Evolutionary conservation across 2,888 invertebrate species (phyloP), one percentile per base, ranked within the genome.

Genomic region (Agrochola circellaris): DNA sequence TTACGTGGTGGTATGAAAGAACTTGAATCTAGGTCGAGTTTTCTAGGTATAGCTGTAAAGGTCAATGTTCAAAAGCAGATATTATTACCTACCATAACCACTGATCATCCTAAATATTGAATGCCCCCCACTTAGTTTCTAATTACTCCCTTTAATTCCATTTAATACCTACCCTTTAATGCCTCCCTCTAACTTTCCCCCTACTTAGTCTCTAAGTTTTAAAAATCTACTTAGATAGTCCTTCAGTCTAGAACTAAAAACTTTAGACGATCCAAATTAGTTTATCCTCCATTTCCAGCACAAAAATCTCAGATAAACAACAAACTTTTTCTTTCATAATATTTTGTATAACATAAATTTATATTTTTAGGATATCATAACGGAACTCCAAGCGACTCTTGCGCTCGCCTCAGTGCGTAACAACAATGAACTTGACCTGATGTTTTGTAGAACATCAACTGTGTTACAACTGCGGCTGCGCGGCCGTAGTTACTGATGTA

Each of bases 341-440:
- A 48, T 75, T 74, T 82, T 48, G 20, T 34, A 51, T 26, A 38
- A 13, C n/a, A 58, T 34, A 61, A 67, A 54, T 26, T n/a, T n/a
- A 38, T 51, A 67, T 68, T 68, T 75, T 69, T 65, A 26, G 34
- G 20, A 17, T 51, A 60, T 54, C 58, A 42, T 61, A 48, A 66
- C 76, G 66, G 66, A 72, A 69, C 73, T 66, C 58, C n/a, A 38
- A 79, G 64, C 42, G 54, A 51, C 69, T 86, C 64, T 73, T 64
- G 26, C 83, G 38, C 26, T 66, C 51, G 13, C 48, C 20, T 69
- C n/a, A 54, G 26, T 75, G 73, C 75, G 80, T 80, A 58, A 64
- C 75, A 71, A 62, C 58, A 73, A 66, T 87, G 79, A 84, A 87
- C 87, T 87, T 85, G 85, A 85, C 85, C 85, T 45, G 56, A 54